A percentile compares a stretch with the other conserved stretches of the same genome.
Evolutionary conservation across 1,140 invertebrate species (phyloP).

Genomic region (Diachasma alloeum): DNA sequence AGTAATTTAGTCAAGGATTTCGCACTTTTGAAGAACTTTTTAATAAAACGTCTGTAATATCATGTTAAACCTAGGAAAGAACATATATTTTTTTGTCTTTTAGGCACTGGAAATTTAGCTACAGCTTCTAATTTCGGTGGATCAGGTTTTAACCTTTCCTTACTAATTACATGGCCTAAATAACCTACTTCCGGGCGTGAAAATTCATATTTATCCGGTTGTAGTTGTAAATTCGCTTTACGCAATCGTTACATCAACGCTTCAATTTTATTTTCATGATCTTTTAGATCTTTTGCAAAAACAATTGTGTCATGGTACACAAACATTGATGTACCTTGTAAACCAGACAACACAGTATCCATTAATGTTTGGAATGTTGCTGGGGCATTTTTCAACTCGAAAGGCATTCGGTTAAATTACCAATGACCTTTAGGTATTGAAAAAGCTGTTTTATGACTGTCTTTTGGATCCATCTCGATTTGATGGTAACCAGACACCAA

Average conservation of each 20-base stretch:
- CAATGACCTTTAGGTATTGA: too few species aligned
- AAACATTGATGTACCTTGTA: too few species aligned
- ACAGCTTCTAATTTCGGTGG: neutral
- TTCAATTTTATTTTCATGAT: too few species aligned
- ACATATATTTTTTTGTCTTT: neutral
- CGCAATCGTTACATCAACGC: neutral
- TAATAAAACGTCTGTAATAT: too few species aligned
- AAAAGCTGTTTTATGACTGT: too few species aligned
- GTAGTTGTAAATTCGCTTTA: neutral
- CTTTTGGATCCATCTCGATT: conserved; percentile 46
- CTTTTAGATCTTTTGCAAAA: too few species aligned
- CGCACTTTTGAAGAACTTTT: too few species aligned
- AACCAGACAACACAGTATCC: conserved; percentile 39
- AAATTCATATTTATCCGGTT: neutral
- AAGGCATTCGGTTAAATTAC: conserved; percentile 49
- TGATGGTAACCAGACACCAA: conserved; percentile 62
- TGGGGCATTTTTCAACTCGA: conserved; percentile 41
- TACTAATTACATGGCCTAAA: neutral
- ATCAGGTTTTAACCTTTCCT: neutral
- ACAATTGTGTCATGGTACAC: too few species aligned
- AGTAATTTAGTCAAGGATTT: too few species aligned
- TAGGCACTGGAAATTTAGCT: neutral
- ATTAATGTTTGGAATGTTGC: conserved; percentile 43
- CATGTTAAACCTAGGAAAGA: neutral
- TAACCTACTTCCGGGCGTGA: neutral